Base-by-base conservation (phyloP, 1,140 invertebrate species). In the Centruroides vittatus region DNA sequence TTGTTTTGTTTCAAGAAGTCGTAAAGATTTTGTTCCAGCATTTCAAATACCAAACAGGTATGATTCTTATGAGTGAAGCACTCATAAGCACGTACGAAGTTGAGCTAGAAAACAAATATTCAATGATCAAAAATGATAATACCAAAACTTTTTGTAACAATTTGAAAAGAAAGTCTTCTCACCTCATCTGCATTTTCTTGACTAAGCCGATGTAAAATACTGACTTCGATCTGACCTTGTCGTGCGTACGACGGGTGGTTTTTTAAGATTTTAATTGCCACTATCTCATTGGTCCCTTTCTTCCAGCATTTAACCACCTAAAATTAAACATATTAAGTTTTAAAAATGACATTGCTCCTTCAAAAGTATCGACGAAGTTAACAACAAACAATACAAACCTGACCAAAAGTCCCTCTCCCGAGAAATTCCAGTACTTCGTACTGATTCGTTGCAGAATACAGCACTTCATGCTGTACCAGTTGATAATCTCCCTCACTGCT, bases 1-100 rank as follows among this genome's bases (percentile, higher is more conserved):
- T 99, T 98, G 77, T 99, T 98, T 76, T 98, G 94, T 76, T 99
- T 99, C 60, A 99, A 84, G 76, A 98, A 99, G 80, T 99, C 96
- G 76, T 99, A 99, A 57, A 99, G 81, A 78, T 99, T 99, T 79
- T 98, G 95, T 74, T 99, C 95, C 66, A 99, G 82, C 93, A 99
- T 98, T 78, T 99, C 95, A 76, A 99, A 99, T 69, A 98, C 96
- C 73, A 99, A 81, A 78, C 96, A 99, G 41, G 95, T 99, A 78
- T 99, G 95, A 72, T 93, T 97, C 75, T 98, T 97, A 78, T 99
- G 95, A 78, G 97, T 93, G 78, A 99, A 99, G 78, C 95, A 98
- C 77, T 99, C 96, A 76, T 93, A 98, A 23, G 94, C 95, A 63
- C 95, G 89, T 62, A 99, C 95, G 81, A 99, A 98, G 78, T 99